Percentiles rank a stretch among this genome's conserved stretches.
Conservation (phyloP, 2,113 vertebrate species). For the Phocoena sinus region DNA sequence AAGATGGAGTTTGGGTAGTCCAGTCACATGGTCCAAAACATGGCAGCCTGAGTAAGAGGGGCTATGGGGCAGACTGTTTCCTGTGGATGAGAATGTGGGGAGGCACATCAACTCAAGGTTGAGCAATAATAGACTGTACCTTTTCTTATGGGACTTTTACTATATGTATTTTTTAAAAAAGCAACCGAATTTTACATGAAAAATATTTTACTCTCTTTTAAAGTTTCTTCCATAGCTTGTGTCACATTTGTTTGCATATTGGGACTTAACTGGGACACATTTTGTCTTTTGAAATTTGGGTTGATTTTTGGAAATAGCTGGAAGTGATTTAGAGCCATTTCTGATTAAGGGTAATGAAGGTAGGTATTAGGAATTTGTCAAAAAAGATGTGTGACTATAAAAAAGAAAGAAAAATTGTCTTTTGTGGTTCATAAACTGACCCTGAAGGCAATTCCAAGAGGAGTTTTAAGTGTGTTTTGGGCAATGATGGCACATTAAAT, state of each 20-base stretch:
- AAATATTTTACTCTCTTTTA: background rate
- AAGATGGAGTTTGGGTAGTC: background rate
- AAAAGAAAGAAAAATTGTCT: conserved; percentile 43
- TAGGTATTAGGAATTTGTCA: conserved; percentile 46
- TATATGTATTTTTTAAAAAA: background rate
- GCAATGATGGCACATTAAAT: conserved; percentile 45
- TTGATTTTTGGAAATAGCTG: conserved; percentile 27
- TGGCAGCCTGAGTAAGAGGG: background rate
- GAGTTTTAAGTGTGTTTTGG: conserved; percentile 41
- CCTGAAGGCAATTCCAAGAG: conserved; percentile 53
- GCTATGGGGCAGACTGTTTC: background rate
- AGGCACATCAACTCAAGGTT: background rate
- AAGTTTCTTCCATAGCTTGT: background rate
- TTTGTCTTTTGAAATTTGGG: conserved; percentile 33
- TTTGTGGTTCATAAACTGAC: conserved; percentile 56
- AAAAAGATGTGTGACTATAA: conserved; percentile 45
- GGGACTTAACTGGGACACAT: background rate
- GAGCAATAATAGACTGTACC: background rate
- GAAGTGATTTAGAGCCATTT: conserved; percentile 45
- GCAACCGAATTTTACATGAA: background rate
- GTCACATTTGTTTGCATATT: conserved; percentile 4
- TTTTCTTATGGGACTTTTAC: background rate
- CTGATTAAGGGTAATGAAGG: conserved; percentile 43
- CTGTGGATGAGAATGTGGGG: no score
- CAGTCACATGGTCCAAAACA: background rate